Percentiles rank a stretch among this genome's conserved stretches.
Evolutionary conservation across 2,888 invertebrate species (phyloP).

Genomic region (Heliconius aoede): DNA sequence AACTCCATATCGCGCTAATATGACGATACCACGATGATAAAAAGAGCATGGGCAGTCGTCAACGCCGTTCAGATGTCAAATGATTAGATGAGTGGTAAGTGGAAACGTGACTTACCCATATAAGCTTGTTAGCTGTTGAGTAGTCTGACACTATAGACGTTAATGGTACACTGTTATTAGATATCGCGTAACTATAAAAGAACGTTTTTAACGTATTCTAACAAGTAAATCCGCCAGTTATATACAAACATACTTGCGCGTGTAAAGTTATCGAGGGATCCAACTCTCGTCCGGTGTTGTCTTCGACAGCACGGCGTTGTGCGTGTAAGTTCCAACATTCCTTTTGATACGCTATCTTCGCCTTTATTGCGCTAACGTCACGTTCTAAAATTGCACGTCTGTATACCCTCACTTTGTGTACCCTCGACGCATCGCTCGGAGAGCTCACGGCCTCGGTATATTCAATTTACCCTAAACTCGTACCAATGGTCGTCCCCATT

Average conservation of each 20-base stretch:
- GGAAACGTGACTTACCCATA: slow-evolving; percentile 57
- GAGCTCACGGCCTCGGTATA: slow-evolving; percentile 76
- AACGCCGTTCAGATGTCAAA: slow-evolving; percentile 41
- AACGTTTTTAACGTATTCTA: slow-evolving; percentile 38
- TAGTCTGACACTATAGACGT: slow-evolving; percentile 52
- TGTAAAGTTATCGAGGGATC: slow-evolving; percentile 72
- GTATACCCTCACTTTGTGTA: slow-evolving; percentile 69
- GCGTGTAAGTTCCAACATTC: slow-evolving; percentile 60
- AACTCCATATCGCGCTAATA: slow-evolving; percentile 1
- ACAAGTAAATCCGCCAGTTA: slow-evolving; percentile 33
- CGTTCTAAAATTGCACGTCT: slow-evolving; percentile 62
- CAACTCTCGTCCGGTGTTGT: slow-evolving; percentile 76
- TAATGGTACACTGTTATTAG: slow-evolving; percentile 53
- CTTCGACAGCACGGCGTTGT: slow-evolving; percentile 74
- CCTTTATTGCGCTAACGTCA: slow-evolving; percentile 57
- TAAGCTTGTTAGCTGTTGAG: slow-evolving; percentile 56
- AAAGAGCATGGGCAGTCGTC: slow-evolving; percentile 19
- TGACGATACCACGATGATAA: slow-evolving; percentile 18
- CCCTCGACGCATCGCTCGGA: slow-evolving; percentile 76
- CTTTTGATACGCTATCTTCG: slow-evolving; percentile 59
- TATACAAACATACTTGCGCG: slow-evolving; percentile 43
- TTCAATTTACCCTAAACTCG: slow-evolving; percentile 61
- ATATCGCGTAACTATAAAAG: slow-evolving; percentile 53
- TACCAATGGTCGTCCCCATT: slow-evolving; percentile 54
- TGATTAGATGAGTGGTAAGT: slow-evolving; percentile 49